Evolutionary conservation across 2,888 invertebrate species (phyloP).

Genomic region (Drosophila kanekoi): DNA sequence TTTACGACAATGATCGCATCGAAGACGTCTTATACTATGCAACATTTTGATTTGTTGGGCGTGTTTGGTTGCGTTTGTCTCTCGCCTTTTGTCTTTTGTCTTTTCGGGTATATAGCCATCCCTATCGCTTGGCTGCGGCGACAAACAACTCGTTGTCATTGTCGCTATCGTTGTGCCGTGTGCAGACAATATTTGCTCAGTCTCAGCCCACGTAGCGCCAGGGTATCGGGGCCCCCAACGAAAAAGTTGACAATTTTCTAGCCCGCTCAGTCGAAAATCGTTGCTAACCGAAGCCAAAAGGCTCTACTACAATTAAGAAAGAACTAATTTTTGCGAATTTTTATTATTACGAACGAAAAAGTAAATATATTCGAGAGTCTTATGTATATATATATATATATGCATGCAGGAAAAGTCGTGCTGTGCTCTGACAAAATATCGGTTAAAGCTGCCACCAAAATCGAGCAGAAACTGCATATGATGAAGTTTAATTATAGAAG

Average conservation of each 20-base stretch:
- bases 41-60: conserved; percentile 50
- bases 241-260: conserved; percentile 65
- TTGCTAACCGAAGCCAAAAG: conserved; percentile 81
- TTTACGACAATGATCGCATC: conserved; percentile 25
- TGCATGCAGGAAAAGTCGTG: conserved; percentile 33
- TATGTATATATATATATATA: conserved; percentile 4
- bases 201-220: conserved; percentile 29
- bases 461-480: conserved; percentile 47
- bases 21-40: conserved; percentile 13
- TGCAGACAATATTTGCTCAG: conserved; percentile 63
- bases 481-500: conserved; percentile 71
- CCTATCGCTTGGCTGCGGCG: conserved; percentile 54
- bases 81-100: conserved; percentile 4
- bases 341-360: conserved; percentile 81
- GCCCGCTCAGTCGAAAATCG: conserved; percentile 80
- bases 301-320: conserved; percentile 74
- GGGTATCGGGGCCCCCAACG: conserved; percentile 42
- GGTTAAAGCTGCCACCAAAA: conserved; percentile 54
- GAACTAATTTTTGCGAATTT: conserved; percentile 52
- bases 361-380: conserved; percentile 59
- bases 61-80: conserved; percentile 30
- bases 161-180: conserved; percentile 68
- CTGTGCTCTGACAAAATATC: conserved; percentile 58
- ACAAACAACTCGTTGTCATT: conserved; percentile 52
- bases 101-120: conserved; percentile 66